phyloP scores from a whole-genome alignment of 2,797 vertebrate species.

The Capromys pilorides region DNA sequence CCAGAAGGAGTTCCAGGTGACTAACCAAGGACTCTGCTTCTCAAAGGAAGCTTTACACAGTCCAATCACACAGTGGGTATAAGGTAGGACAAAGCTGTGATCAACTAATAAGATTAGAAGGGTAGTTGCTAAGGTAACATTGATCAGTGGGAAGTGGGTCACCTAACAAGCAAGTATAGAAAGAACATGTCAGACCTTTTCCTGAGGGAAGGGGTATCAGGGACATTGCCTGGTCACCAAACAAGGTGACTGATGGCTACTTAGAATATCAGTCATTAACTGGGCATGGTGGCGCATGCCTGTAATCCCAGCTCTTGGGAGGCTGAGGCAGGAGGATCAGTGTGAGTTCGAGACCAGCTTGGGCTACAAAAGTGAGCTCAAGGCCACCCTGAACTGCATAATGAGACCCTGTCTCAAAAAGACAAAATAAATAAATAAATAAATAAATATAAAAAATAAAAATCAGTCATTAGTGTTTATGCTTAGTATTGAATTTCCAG shows the following conservation, averaged over 20 bases:
- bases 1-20: neutral
- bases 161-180: neutral
- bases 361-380: no score
- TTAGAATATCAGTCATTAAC: neutral
- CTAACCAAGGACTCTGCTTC: neutral
- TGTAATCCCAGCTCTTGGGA: no score
- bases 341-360: no score
- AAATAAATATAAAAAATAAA: no score
- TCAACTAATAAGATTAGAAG: neutral
- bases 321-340: no score
- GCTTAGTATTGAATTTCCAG: neutral
- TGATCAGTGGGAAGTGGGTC: neutral
- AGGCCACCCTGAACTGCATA: no score
- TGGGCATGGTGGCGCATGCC: no score
- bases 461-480: neutral
- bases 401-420: no score
- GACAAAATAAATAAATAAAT: no score
- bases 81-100: neutral
- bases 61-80: neutral
- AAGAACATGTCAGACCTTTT: neutral
- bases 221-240: neutral
- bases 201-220: neutral
- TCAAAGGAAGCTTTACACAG: neutral
- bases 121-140: neutral
- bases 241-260: neutral